Percentiles rank a stretch among this genome's conserved stretches.
These are phyloP conservation scores for Choristoneura fumiferana DNA, from an alignment of 1,140 invertebrate genomes.

Conservation along the genomic window DNA sequence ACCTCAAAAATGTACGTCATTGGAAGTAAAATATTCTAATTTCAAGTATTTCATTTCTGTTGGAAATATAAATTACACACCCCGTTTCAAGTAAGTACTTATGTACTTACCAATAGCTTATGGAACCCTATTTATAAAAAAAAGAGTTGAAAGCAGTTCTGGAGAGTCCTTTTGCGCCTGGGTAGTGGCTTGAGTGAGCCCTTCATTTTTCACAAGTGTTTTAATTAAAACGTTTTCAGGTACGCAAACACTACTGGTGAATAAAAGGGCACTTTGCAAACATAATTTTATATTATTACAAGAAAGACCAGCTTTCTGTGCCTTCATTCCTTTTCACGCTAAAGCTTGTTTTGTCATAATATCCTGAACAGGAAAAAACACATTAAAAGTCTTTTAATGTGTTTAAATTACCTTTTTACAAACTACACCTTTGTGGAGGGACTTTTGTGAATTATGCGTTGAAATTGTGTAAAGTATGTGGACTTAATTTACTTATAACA, in stretches of 20 bases:
- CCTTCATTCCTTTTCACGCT: neutral
- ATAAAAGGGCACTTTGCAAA: constrained; percentile 24
- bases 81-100: neutral
- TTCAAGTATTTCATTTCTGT: neutral
- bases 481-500: no score
- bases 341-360: constrained; percentile 4
- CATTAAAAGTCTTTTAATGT: constrained; percentile 13
- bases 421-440: constrained; percentile 2
- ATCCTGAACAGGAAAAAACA: neutral
- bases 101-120: neutral
- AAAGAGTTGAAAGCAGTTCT: neutral
- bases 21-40: neutral
- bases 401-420: constrained; percentile 12
- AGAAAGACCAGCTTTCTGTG: neutral
- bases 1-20: constrained; percentile 5
- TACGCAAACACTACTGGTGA: constrained; percentile 33
- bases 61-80: neutral
- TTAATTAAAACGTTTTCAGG: constrained; percentile 56
- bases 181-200: constrained; percentile 40
- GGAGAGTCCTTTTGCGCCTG: neutral
- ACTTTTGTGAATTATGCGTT: neutral
- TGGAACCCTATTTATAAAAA: neutral
- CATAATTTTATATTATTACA: constrained; percentile 7
- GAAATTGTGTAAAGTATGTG: no score
- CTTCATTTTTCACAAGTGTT: constrained; percentile 40